Evolutionary conservation across 2,888 invertebrate genomes (phyloP), one percentile per base, ranked within the genome.

Genomic region (Eudasyphora cyanicolor): DNA sequence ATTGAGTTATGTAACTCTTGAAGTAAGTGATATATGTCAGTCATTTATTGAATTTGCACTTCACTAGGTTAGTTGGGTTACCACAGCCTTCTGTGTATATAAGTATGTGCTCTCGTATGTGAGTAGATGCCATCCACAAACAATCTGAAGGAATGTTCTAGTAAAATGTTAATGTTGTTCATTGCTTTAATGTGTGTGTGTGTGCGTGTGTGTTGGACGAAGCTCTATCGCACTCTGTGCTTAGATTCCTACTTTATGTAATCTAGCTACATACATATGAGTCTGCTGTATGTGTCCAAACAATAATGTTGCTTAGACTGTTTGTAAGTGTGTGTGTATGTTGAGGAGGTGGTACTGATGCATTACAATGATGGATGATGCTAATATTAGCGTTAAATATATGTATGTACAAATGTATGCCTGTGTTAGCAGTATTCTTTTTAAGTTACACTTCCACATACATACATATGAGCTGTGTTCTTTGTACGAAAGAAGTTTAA

Each of bases 361-460:
- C 76, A 81, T 84, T 84, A 81, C 84, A 78, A 81, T 84, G 84
- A 84, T 84, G 81, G 81, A 84, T 84, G 84, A 79, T 79, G 76
- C 81, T 73, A 78, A 78, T 84, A 71, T 79, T 42, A 79, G 32
- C 81, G 67, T 69, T 79, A 54, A 79, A 79, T 79, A 60, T 73
- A 32, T 35, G 3, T 35, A 74, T n/a, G 73, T 35, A 17, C 45
- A 38, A 35, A 51, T 17, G n/a, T 70, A 12, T 79, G 62, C 10
- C 8, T 62, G 32, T 62, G n/a, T 62, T 19, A 0, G 62, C 8
- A 7, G 19, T 35, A n/a, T 4, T 45, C 19, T 17, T 29, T 42
- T 17, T 12, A 6, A 42, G n/a, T n/a, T 29, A 75, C 6, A 29
- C 49, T 7, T 27, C 27, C 51, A 69, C 76, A 67, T 29, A 67